Evolutionary conservation across 2,113 vertebrate genomes (phyloP), one percentile per base, ranked within the genome.

Genomic region (Bubo blakistoni): DNA sequence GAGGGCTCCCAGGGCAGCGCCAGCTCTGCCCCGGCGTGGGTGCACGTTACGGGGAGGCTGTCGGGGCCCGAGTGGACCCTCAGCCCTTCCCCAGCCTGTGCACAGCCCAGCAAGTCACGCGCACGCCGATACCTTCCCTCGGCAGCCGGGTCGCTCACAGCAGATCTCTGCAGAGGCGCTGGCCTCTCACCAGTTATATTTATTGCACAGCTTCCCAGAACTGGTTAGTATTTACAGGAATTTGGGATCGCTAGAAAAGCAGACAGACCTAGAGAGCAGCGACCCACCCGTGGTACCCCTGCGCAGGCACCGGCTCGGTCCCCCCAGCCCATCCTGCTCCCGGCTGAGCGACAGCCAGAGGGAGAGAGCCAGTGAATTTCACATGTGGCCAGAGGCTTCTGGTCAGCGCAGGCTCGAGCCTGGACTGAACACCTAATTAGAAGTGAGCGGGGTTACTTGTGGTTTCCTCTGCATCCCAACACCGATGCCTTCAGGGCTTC

Each of bases 71-170:
- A 44, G 2, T 0, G 4, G 34, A 63, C 63, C 52, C 83, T 26
- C 27, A 4, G 55, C 52, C 44, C 70, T 29, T 32, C 38, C 54
- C 3, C 3, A 69, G 46, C 59, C 20, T 0, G 4, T 2, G 22
- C 67, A 27, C 55, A 22, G 76, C 21, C 63, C 57, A 3, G n/a
- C 20, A 4, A 42, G 26, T 5, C 4, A 2, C 19, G 3, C 13
- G 1, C 4, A 3, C 0, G 11, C 51, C 1, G 10, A 10, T 2
- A 12, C 65, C 1, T 0, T 15, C 71, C 79, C 69, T 24, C 5
- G 5, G 81, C 76, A 46, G 67, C 61, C 79, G 7, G 55, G 52
- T 25, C 6, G 13, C 77, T 73, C 26, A 5, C 58, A 42, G 71
- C 66, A 55, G 85, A 32, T 29, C 62, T 20, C 63, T 58, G 91